These are phyloP conservation scores for Dryobates pubescens DNA, from an alignment of 2,797 vertebrate species.

Conservation along the genomic window DNA sequence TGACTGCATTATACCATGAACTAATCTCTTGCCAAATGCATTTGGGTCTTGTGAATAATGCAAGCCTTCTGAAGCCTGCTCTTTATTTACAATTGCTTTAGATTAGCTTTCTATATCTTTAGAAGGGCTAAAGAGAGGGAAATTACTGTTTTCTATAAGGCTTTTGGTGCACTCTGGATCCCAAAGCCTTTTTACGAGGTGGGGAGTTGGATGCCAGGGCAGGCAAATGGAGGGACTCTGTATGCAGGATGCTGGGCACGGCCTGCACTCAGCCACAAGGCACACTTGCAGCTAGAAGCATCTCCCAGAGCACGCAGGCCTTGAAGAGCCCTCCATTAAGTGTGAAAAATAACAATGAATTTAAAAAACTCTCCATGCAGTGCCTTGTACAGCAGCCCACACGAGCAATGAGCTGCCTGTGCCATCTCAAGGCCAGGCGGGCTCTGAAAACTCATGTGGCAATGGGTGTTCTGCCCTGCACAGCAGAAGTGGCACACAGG, in stretches of 20 bases:
- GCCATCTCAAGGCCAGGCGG: fast-evolving
- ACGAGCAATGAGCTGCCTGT: fast-evolving
- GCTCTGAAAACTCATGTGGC: fast-evolving
- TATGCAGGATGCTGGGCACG: fast-evolving
- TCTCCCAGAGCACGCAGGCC: fast-evolving
- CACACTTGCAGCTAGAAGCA: not conserved
- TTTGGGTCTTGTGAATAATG: not conserved
- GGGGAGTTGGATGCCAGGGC: not conserved
- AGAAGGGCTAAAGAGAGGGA: not conserved
- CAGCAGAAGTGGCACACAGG: fast-evolving
- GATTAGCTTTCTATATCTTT: not conserved
- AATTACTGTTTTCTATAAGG: not conserved
- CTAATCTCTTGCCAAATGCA: not conserved
- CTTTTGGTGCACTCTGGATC: not conserved
- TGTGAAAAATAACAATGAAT: not conserved
- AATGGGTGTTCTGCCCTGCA: not conserved
- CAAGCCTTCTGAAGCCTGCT: not conserved
- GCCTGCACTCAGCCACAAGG: not conserved
- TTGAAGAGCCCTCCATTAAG: not conserved
- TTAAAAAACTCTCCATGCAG: not conserved
- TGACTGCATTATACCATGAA: not conserved
- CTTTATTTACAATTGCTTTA: not conserved
- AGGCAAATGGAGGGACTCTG: not conserved
- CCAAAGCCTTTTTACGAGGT: not conserved
- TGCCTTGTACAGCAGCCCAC: not conserved